Base-by-base conservation (phyloP, 2,888 invertebrate genomes). In the Pyrochroa serraticornis region DNA sequence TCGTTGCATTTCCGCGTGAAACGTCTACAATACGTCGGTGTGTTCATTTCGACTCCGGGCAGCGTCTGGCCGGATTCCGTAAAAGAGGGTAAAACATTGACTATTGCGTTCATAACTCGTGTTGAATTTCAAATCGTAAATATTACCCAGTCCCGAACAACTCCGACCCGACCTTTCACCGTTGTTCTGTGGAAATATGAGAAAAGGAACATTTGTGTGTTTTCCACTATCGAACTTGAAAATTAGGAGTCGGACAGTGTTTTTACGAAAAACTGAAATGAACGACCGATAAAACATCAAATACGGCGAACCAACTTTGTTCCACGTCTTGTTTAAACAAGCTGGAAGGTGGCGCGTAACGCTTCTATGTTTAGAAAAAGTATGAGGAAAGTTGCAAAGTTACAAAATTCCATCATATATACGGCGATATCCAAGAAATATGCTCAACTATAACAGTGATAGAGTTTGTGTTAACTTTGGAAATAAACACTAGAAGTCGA, bases 21-120 rank as follows among this genome's bases (percentile, higher is more conserved):
- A 22, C 22, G 22, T 22, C 22, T 22, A 22, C 22, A 22, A 22
- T 22, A 22, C 22, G 22, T 22, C 22, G 22, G 22, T 22, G 22
- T 22, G 55, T 33, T 55, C 55, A 44, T 55, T 49, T 55, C 43
- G 39, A 22, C 22, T 5, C 22, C 2, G 43, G 41, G 48, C 55
- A 55, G 45, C 54, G 41, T 54, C 54, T 47, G 47, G 35, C 47
- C 14, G 46, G 47, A 46, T 47, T 54, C 36, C 12, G 47, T 12
- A 54, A 55, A 49, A 55, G 44, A 35, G 48, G 34, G 48, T 55
- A 43, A 55, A 55, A 55, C 55, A 55, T 55, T 49, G 48, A 55
- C 55, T 55, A 55, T 55, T 55, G 55, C 55, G 41, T 49, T 55
- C 55, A 55, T 55, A 55, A 55, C 49, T 55, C 48, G 31, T 32